Percentiles rank a stretch among this genome's conserved stretches.
Conservation (phyloP, 2,797 vertebrate species). For the Myotis vivesi region DNA sequence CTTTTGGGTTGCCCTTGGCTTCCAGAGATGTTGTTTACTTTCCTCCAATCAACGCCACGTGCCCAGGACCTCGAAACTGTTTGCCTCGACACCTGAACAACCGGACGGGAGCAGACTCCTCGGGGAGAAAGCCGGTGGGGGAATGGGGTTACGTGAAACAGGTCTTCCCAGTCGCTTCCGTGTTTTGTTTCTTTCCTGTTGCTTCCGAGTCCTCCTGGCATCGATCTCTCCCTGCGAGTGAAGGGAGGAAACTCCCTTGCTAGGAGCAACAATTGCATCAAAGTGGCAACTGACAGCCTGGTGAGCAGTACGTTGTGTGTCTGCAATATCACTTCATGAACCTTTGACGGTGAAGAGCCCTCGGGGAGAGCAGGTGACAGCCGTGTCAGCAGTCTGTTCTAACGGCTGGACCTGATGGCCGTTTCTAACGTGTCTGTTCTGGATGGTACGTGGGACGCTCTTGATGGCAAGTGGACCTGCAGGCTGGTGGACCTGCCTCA, state of each 20-base stretch:
- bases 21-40: neutral
- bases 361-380: neutral
- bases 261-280: neutral
- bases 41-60: neutral
- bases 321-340: neutral
- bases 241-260: neutral
- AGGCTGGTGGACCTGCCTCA: neutral
- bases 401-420: neutral
- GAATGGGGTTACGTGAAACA: neutral
- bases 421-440: neutral
- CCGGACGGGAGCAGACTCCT: neutral
- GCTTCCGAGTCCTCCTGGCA: neutral
- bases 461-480: no score
- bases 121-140: neutral
- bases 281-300: neutral
- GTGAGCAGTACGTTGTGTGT: fast-evolving
- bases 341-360: neutral
- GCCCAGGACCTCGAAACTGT: neutral
- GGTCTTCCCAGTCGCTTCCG: no score
- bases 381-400: neutral
- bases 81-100: no score
- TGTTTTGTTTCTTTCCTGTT: fast-evolving
- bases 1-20: neutral
- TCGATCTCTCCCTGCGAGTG: neutral
- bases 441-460: no score